Evolutionary conservation across 2,113 vertebrate genomes (phyloP).

Genomic region (Hemibagrus wyckioides): DNA sequence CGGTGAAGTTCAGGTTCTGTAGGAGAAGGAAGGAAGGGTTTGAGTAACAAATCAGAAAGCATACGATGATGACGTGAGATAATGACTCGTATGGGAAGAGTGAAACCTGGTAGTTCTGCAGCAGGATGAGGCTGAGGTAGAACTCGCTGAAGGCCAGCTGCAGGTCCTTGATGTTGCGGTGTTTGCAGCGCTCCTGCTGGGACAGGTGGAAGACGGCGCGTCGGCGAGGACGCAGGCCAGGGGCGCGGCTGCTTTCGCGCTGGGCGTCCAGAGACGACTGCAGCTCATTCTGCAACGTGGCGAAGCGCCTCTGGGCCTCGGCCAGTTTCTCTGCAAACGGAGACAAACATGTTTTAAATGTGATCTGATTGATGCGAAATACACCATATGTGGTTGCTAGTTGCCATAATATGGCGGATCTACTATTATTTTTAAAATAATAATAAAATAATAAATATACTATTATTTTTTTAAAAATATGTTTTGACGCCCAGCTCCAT

Average conservation of each 20-base stretch:
- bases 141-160: constrained; percentile 99
- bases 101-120: constrained; percentile 97
- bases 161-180: constrained; percentile 95
- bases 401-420: no score
- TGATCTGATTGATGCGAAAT: no score
- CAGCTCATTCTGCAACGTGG: constrained; percentile 93
- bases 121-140: constrained; percentile 98
- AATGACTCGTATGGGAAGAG: not conserved
- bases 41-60: no score
- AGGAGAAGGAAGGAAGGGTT: constrained; percentile 15
- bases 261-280: constrained; percentile 94
- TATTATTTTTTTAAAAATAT: no score
- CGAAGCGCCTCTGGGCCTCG: constrained; percentile 93
- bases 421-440: no score
- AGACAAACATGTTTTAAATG: not conserved
- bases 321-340: constrained; percentile 88
- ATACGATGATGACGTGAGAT: no score
- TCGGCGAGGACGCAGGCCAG: constrained; percentile 79
- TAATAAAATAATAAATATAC: no score
- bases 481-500: no score
- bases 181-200: constrained; percentile 92
- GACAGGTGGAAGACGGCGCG: constrained; percentile 95
- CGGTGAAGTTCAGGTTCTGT: constrained; percentile 98
- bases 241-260: constrained; percentile 82
- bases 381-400: no score